A percentile compares a stretch with the other conserved stretches of the same genome.
Evolutionary conservation across 2,797 vertebrate genomes (phyloP).

Genomic region (Sitta carolinensis): DNA sequence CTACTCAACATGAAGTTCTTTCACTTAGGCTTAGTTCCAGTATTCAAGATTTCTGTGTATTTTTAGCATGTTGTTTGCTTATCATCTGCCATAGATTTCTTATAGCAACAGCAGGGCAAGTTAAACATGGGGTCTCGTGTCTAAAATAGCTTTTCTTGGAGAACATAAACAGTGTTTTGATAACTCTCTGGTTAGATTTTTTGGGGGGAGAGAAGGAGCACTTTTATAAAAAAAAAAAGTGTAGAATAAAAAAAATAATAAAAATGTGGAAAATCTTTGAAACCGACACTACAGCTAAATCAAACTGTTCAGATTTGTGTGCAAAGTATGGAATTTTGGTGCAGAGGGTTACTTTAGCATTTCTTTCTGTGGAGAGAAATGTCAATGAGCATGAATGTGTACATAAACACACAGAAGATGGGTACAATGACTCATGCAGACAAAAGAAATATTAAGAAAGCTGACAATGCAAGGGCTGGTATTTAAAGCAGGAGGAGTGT

Average conservation of each 20-base stretch:
- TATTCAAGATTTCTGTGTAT: conserved; percentile 10
- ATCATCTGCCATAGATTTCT: conserved; percentile 20
- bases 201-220: background rate
- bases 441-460: conserved; percentile 15
- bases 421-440: background rate
- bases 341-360: background rate
- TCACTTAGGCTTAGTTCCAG: conserved; percentile 13
- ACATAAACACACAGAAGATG: background rate
- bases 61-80: conserved; percentile 50
- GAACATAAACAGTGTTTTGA: background rate
- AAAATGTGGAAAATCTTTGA: background rate
- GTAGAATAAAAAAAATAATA: background rate
- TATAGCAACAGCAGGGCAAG: background rate
- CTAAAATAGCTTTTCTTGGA: conserved; percentile 10
- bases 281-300: background rate
- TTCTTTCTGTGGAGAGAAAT: background rate
- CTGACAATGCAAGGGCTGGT: background rate
- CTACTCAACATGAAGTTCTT: conserved; percentile 15
- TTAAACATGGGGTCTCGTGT: background rate
- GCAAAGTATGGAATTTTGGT: background rate
- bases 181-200: background rate
- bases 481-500: background rate
- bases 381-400: background rate
- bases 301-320: background rate
- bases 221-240: background rate